Evolutionary conservation across 2,888 invertebrate species (phyloP), one percentile per base, ranked within the genome.

Genomic region (Lasioglossum marginatum): DNA sequence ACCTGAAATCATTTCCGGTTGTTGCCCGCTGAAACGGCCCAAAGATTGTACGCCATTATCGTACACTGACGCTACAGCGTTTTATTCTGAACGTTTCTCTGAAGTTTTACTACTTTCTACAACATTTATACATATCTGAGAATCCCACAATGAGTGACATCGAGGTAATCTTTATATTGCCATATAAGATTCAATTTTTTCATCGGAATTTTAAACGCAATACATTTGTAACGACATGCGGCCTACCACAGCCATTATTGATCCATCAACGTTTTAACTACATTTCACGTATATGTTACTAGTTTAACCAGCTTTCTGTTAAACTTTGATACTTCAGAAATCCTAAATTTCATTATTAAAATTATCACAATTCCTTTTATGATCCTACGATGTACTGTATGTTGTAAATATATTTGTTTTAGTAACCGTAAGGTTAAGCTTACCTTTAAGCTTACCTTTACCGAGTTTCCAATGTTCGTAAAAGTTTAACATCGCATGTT

Each of bases 101-200:
- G 23, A 31, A 48, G 77, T 72, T 74, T 43, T 81, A 52, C 16
- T 34, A 57, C 37, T 34, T 34, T 82, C 34, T 66, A 23, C 72
- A 34, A 63, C 37, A 74, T 52, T 81, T 45, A 68, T 82, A 43
- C 63, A 76, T 73, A 75, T 45, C 52, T 40, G 66, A 70, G 43
- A 80, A 83, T 52, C 71, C 70, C 78, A 92, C 37, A 87, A 94
- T 94, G 94, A 94, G 94, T 85, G 94, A 94, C 77, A 92, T 93
- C 66, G 94, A 94, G 93, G 94, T 94, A 82, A 93, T 88, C 66
- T 12, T 37, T 48, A 68, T 68, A 68, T 34, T 57, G 40, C 10
- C 14, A 10, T 79, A 43, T 12, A n/a, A 31, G 23, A 71, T 71
- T 40, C 70, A 23, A 8, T 40, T 14, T 70, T 76, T 63, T 71